A percentile compares a stretch with the other conserved stretches of the same genome.
Evolutionary conservation across 2,888 invertebrate genomes (phyloP).

Genomic region (Athetis lepigone): DNA sequence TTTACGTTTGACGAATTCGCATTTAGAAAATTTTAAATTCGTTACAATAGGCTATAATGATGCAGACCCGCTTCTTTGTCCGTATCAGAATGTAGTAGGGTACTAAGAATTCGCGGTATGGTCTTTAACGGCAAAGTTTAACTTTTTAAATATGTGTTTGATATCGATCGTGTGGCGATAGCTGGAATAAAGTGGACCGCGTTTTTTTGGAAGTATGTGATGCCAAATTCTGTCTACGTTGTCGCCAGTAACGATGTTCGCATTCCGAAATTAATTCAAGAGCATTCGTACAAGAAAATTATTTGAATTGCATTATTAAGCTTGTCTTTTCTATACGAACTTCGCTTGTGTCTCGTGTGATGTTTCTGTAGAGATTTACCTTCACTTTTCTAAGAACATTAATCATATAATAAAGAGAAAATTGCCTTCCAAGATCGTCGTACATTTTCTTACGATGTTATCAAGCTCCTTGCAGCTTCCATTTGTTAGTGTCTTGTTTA

Average conservation of each 20-base stretch:
- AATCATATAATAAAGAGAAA: constrained; percentile 77
- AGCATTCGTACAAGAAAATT: constrained; percentile 63
- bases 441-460: constrained; percentile 76
- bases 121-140: constrained; percentile 74
- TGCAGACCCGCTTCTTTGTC: constrained; percentile 87
- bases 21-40: constrained; percentile 88
- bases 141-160: constrained; percentile 77
- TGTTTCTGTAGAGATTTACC: constrained; percentile 30
- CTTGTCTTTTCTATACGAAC: constrained; percentile 26
- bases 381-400: constrained; percentile 64
- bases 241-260: constrained; percentile 73
- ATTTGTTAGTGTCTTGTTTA: constrained; percentile 89
- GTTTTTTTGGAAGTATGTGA: constrained; percentile 73
- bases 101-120: constrained; percentile 80
- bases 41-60: constrained; percentile 90
- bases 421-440: constrained; percentile 74
- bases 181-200: constrained; percentile 76
- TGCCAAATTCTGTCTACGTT: constrained; percentile 76
- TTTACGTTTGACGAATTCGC: constrained; percentile 90
- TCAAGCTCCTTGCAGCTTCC: constrained; percentile 77
- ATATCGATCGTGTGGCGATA: constrained; percentile 87
- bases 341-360: constrained; percentile 20
- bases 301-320: constrained; percentile 66
- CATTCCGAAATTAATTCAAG: constrained; percentile 76
- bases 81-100: constrained; percentile 79